Base-by-base conservation (phyloP, 2,888 invertebrate genomes). In the Chironomus tentans region DNA sequence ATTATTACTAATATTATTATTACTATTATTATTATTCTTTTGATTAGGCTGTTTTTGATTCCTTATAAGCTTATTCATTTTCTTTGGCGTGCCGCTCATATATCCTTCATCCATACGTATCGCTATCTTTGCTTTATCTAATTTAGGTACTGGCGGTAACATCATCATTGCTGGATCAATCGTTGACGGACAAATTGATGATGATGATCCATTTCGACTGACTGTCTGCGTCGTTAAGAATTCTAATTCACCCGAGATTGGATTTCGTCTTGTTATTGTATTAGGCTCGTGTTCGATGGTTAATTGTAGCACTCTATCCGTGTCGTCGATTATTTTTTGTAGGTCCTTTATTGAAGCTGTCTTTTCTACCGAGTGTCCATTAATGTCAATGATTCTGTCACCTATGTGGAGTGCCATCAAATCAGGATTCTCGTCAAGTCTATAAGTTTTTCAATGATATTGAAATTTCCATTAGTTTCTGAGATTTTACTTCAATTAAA, bases 361-460 rank as follows among this genome's bases (percentile, higher is more conserved):
- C 46, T 22, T 21, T 62, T 62, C 38, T 2, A 74, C 74, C 2
- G 74, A 68, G 61, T 76, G 68, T 2, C 97, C 96, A 86, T 97
- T 95, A 70, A 97, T 94, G 86, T 97, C 97, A 78, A 97, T 85
- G 78, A 97, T 94, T 80, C 91, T 88, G 85, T 97, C 97, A n/a
- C 97, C 97, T 79, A 96, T 91, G 82, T 93, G 95, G 76, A 96
- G 85, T 7, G 93, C 91, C 87, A 94, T 91, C 77, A 94, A 86
- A 78, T 93, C 93, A 80, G 91, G 90, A 79, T 91, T 91, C 77
- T 92, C 89, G 81, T 93, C 94, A 80, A 94, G 87, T 83, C 94
- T 94, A 84, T 48, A 84, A 82, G 7, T 10, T 10, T 38, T 7
- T 1, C 10, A 38, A 38, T n/a, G n/a, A 28, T 28, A 1, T 28